Percentiles rank a stretch among this genome's conserved stretches.
Evolutionary conservation across 2,113 vertebrate genomes (phyloP).

Genomic region (Scophthalmus maximus): DNA sequence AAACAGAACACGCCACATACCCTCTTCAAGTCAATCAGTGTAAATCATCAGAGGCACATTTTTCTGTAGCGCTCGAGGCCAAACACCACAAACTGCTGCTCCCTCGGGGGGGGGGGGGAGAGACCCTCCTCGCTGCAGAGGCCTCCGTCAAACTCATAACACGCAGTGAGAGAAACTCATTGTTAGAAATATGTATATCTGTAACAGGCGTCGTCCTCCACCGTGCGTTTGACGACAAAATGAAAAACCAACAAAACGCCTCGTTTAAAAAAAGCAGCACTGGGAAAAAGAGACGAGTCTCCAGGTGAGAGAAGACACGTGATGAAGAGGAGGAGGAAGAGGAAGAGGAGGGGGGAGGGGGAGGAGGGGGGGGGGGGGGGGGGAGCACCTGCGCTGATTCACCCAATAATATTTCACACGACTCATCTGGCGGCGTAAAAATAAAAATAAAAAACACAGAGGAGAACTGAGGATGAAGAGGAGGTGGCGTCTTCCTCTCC

Average conservation of each 20-base stretch:
- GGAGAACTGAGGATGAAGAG: constrained; percentile 32
- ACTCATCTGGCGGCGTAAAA: constrained; percentile 51
- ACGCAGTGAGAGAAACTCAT: no score
- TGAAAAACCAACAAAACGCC: constrained; percentile 53
- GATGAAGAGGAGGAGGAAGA: constrained; percentile 15
- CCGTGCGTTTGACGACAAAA: constrained; percentile 35
- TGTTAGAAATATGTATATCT: not conserved
- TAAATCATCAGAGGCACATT: constrained; percentile 31
- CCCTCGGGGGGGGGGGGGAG: not conserved
- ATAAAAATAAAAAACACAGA: no score
- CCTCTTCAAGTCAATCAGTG: constrained; percentile 40
- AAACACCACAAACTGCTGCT: constrained; percentile 55
- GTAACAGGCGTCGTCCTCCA: not conserved
- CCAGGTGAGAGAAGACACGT: no score
- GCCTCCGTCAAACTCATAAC: constrained; percentile 57
- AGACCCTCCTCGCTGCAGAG: constrained; percentile 49
- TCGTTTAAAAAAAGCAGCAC: constrained; percentile 58
- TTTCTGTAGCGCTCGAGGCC: constrained; percentile 47
- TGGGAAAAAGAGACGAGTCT: constrained; percentile 41
- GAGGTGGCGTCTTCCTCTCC: no score
- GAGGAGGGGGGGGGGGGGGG: constrained; percentile 13
- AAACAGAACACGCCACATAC: constrained; percentile 15
- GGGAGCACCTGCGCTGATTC: constrained; percentile 41
- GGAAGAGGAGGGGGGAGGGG: constrained; percentile 7
- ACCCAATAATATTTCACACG: constrained; percentile 53